These are phyloP conservation scores for Arctia plantaginis DNA, from an alignment of 2,888 invertebrate genomes.

Conservation along the genomic window DNA sequence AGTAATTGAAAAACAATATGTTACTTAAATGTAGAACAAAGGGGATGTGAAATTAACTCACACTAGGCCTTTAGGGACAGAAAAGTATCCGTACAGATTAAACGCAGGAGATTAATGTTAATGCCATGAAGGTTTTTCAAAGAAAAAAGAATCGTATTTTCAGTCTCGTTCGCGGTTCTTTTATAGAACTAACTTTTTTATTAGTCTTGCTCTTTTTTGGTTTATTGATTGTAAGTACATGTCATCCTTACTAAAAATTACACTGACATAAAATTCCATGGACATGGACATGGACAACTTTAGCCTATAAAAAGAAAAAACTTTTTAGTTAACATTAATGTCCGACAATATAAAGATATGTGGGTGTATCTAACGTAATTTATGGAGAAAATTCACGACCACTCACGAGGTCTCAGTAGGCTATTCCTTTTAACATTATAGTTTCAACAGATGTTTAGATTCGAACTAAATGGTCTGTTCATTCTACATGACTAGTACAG, in stretches of 20 bases:
- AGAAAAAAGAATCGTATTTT: background rate
- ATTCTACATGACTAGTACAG: background rate
- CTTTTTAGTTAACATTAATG: conserved; percentile 8
- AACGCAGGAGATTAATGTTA: background rate
- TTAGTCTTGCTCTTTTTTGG: background rate
- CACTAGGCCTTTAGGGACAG: too few species aligned
- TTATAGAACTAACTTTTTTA: background rate
- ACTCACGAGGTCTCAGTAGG: background rate
- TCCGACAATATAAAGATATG: conserved; percentile 4
- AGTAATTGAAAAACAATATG: too few species aligned
- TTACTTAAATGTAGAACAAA: too few species aligned
- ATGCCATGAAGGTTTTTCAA: background rate
- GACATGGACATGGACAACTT: background rate
- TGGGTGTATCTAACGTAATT: background rate
- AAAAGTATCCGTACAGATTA: too few species aligned
- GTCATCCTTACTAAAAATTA: background rate
- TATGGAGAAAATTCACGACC: background rate
- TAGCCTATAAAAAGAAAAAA: background rate
- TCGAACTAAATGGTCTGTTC: background rate
- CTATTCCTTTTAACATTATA: background rate
- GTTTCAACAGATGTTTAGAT: background rate
- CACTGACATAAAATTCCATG: background rate
- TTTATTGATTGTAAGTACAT: background rate
- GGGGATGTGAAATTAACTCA: too few species aligned
- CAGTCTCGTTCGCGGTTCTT: background rate